These are phyloP conservation scores for Prosopocoilus inquinatus DNA, from an alignment of 2,888 invertebrate genomes.

Conservation along the genomic window DNA sequence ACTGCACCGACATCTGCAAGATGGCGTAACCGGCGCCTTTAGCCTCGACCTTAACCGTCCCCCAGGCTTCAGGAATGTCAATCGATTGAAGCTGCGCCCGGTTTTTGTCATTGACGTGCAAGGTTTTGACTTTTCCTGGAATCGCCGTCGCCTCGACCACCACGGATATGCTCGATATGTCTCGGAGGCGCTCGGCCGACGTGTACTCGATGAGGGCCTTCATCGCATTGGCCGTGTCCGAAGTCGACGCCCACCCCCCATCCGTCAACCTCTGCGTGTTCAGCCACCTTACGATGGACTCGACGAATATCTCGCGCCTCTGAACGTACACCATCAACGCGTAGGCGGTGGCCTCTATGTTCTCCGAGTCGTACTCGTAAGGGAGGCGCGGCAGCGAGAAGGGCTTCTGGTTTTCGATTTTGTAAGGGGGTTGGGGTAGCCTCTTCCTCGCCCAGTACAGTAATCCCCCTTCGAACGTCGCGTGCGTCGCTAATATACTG, in stretches of 20 bases:
- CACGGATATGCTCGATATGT: conserved; percentile 76
- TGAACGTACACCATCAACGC: conserved; percentile 86
- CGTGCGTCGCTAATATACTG: conserved; percentile 64
- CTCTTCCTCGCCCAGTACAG: conserved; percentile 83
- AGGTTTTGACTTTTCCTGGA: conserved; percentile 57
- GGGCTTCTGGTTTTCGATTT: conserved; percentile 88
- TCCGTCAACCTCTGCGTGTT: conserved; percentile 84
- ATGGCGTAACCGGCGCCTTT: conserved; percentile 93
- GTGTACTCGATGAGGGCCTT: conserved; percentile 90
- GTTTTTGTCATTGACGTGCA: conserved; percentile 74
- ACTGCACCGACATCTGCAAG: conserved; percentile 89
- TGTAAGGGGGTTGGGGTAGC: conserved; percentile 78
- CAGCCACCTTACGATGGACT: conserved; percentile 87
- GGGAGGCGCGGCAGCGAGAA: conserved; percentile 85
- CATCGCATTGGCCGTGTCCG: conserved; percentile 85
- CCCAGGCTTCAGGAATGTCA: conserved; percentile 90
- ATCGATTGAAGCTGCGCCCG: conserved; percentile 76
- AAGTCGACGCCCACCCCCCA: conserved; percentile 58
- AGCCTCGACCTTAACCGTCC: conserved; percentile 88
- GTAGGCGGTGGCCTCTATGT: conserved; percentile 91
- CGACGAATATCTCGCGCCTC: conserved; percentile 76
- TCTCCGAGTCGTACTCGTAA: conserved; percentile 85
- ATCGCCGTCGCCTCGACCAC: conserved; percentile 84
- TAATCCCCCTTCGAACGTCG: conserved; percentile 66
- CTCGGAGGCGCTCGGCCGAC: conserved; percentile 77